These are phyloP conservation scores for Chiroxiphia lanceolata DNA, from an alignment of 2,797 vertebrate species.

Conservation along the genomic window DNA sequence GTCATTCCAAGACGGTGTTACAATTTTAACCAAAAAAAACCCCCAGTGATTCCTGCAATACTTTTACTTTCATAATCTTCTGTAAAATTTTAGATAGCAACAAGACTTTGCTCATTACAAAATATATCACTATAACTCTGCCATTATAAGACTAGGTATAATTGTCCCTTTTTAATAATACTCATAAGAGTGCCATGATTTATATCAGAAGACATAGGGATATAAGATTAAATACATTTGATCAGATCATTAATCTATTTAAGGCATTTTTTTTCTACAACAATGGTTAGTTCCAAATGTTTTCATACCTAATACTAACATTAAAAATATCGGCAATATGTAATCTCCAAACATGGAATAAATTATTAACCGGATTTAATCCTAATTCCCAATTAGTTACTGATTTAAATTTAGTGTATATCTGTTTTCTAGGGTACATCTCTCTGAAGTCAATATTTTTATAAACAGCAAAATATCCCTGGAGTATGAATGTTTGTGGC, in stretches of 20 bases:
- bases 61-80: neutral
- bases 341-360: neutral
- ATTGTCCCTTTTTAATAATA: neutral
- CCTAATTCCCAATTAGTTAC: neutral
- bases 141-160: neutral
- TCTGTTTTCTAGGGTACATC: neutral
- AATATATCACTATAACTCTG: neutral
- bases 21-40: neutral
- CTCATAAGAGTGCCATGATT: neutral
- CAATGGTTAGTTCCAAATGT: neutral
- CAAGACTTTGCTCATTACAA: neutral
- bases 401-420: neutral
- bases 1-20: neutral
- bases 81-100: neutral
- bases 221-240: neutral
- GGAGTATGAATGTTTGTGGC: neutral
- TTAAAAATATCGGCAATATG: neutral
- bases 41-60: neutral
- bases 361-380: neutral
- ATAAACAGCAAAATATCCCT: neutral
- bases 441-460: neutral
- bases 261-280: neutral
- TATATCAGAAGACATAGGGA: neutral
- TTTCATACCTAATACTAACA: neutral
- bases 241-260: neutral